phyloP scores from a whole-genome alignment of 2,888 invertebrate species.

The Calameuta pallipes region DNA sequence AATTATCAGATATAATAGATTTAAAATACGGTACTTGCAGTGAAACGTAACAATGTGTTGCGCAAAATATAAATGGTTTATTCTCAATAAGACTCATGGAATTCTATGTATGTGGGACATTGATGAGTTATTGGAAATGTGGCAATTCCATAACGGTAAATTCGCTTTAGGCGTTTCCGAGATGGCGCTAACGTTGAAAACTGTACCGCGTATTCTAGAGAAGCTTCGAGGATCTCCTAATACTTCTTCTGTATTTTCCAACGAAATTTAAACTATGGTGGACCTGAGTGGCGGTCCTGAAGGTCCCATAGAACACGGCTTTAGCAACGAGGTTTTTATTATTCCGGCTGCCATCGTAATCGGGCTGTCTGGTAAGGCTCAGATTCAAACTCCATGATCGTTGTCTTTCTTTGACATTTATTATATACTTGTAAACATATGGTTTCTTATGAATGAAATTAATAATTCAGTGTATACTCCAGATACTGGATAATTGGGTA shows the following conservation, averaged over 20 bases:
- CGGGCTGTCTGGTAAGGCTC: slow-evolving; percentile 78
- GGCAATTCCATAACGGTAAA: not conserved
- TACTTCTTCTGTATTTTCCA: slow-evolving; percentile 77
- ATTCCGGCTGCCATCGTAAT: slow-evolving; percentile 85
- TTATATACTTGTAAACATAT: not conserved
- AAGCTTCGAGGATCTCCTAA: slow-evolving; percentile 79
- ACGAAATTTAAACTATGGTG: slow-evolving; percentile 84
- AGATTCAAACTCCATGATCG: too few species aligned
- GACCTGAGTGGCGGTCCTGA: slow-evolving; percentile 84
- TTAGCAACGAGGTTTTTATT: slow-evolving; percentile 89
- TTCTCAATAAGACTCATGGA: too few species aligned
- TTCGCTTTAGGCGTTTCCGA: slow-evolving; percentile 17
- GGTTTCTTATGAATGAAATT: not conserved
- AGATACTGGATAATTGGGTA: not conserved
- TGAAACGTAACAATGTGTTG: too few species aligned
- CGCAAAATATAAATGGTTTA: too few species aligned
- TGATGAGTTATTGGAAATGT: not conserved
- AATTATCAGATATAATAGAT: too few species aligned
- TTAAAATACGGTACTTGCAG: too few species aligned
- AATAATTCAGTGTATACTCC: not conserved
- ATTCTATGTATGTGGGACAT: too few species aligned
- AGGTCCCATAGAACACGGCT: slow-evolving; percentile 86
- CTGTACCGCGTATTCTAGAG: slow-evolving; percentile 87
- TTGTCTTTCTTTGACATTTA: not conserved
- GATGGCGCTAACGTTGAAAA: slow-evolving; percentile 68